phyloP scores from a whole-genome alignment of 2,888 invertebrate species.

The Xestoiulus laeticollis region DNA sequence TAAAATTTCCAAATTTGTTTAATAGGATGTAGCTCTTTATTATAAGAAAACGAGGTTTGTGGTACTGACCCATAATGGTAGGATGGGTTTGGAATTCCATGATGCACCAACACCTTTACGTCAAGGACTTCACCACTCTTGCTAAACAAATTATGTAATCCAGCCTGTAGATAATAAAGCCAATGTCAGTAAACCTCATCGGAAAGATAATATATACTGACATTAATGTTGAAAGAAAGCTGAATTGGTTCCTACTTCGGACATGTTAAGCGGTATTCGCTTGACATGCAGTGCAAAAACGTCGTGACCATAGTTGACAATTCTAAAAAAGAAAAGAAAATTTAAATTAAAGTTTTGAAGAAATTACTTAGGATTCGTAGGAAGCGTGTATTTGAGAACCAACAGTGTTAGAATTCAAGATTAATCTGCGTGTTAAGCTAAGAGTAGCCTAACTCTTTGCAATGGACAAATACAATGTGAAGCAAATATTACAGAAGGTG shows the following conservation, averaged over 20 bases:
- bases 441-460: too few species aligned
- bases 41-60: too few species aligned
- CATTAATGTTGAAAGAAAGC: not conserved
- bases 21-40: too few species aligned
- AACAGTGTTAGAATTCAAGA: too few species aligned
- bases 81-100: not conserved
- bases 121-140: not conserved
- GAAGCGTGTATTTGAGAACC: too few species aligned
- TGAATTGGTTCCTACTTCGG: not conserved
- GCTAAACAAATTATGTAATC: not conserved
- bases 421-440: too few species aligned
- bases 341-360: too few species aligned
- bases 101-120: not conserved
- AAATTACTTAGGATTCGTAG: too few species aligned
- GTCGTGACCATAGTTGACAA: not conserved
- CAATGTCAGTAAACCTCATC: not conserved
- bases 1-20: too few species aligned
- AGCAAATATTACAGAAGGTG: too few species aligned
- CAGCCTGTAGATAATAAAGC: not conserved
- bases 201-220: not conserved
- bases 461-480: too few species aligned
- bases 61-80: not conserved
- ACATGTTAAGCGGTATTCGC: not conserved
- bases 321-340: not conserved
- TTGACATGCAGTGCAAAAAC: not conserved